Percentiles rank a stretch among this genome's conserved stretches.
These are phyloP conservation scores for Semnornis frantzii DNA, from an alignment of 2,113 vertebrate genomes.

Conservation along the genomic window DNA sequence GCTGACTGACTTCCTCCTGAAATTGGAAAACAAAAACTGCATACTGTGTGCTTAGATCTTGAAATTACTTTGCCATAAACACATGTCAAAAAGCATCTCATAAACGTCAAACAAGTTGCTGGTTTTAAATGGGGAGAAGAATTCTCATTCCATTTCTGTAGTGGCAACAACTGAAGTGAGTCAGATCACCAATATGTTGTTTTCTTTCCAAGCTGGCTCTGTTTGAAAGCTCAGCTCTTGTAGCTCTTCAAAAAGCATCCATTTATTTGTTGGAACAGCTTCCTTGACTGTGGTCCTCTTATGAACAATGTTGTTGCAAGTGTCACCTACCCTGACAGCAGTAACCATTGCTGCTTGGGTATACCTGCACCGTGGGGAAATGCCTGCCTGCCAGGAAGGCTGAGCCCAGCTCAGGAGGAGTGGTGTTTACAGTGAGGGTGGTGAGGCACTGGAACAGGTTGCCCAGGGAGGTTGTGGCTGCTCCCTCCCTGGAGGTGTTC, in stretches of 20 bases:
- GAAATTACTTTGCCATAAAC: background rate
- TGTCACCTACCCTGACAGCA: background rate
- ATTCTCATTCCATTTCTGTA: constrained; percentile 15
- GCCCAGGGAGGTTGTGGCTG: too few species aligned
- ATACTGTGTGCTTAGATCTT: background rate
- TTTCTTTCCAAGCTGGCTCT: constrained; percentile 29
- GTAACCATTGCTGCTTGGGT: background rate
- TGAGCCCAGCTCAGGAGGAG: fast-evolving
- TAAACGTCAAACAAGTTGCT: background rate
- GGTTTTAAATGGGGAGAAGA: background rate
- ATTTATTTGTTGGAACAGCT: background rate
- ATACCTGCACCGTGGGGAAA: fast-evolving
- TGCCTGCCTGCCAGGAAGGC: background rate
- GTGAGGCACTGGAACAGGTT: too few species aligned
- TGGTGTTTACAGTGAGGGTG: too few species aligned
- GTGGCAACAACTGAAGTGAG: constrained; percentile 33
- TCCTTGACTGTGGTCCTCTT: background rate
- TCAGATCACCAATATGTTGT: constrained; percentile 63
- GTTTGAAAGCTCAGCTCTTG: constrained; percentile 40
- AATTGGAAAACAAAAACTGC: background rate
- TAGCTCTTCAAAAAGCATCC: background rate
- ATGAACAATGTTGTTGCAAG: background rate
- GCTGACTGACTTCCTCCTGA: background rate
- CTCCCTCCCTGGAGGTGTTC: too few species aligned
- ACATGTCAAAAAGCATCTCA: background rate